Evolutionary conservation across 2,113 vertebrate genomes (phyloP).

Genomic region (Cairina moschata): DNA sequence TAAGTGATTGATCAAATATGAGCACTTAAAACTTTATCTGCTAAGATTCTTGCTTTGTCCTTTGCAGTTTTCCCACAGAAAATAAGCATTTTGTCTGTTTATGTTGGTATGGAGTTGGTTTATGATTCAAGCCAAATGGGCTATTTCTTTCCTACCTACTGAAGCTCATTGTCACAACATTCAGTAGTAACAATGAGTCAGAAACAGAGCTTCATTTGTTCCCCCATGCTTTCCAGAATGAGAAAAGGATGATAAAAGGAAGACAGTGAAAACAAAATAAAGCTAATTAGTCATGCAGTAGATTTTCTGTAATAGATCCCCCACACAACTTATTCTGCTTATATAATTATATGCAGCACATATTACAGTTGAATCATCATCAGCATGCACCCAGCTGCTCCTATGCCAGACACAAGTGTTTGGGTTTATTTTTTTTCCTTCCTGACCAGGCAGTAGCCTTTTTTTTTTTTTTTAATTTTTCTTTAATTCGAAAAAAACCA

Average conservation of each 20-base stretch:
- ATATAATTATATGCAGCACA: background rate
- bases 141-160: background rate
- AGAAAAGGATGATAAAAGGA: background rate
- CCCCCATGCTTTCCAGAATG: background rate
- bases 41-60: background rate
- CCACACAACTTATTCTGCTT: background rate
- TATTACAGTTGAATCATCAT: background rate
- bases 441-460: background rate
- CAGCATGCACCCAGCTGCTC: background rate
- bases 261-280: background rate
- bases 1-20: background rate
- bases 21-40: background rate
- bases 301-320: background rate
- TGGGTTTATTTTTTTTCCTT: background rate
- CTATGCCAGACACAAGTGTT: background rate
- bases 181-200: background rate
- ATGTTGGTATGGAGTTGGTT: rapidly evolving
- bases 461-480: background rate
- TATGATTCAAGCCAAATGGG: background rate
- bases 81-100: background rate
- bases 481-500: background rate
- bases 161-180: background rate
- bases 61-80: background rate
- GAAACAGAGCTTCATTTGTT: background rate
- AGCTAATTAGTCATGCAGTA: background rate